Evolutionary conservation across 2,888 invertebrate genomes (phyloP).

Genomic region (Ophion ellenae): DNA sequence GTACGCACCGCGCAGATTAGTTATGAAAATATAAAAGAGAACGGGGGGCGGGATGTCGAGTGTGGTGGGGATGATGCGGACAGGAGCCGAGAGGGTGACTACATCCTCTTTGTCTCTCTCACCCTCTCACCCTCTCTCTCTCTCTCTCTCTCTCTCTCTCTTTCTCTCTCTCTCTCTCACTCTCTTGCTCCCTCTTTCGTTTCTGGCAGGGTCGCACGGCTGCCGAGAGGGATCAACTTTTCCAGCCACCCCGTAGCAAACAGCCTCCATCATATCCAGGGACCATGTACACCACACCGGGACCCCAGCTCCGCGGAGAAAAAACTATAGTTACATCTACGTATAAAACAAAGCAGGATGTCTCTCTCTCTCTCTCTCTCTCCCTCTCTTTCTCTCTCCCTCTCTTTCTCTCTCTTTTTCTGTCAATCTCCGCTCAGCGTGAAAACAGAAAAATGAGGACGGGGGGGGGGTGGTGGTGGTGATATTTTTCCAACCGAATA

Average conservation of each 20-base stretch:
- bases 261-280: constrained; percentile 55
- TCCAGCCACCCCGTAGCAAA: constrained; percentile 73
- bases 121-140: constrained; percentile 25
- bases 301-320: constrained; percentile 31
- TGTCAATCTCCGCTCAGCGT: constrained; percentile 23
- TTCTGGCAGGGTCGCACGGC: constrained; percentile 70
- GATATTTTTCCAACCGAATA: not conserved
- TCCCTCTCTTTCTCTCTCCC: constrained; percentile 32
- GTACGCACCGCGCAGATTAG: constrained; percentile 80
- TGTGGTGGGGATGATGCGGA: constrained; percentile 66
- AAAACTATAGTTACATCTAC: constrained; percentile 34
- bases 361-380: constrained; percentile 37
- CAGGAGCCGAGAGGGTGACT: constrained; percentile 70
- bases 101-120: constrained; percentile 52
- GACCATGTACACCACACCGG: constrained; percentile 46
- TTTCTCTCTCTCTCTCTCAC: not conserved
- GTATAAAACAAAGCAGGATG: constrained; percentile 37
- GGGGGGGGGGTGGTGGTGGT: not conserved
- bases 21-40: constrained; percentile 82
- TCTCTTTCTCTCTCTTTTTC: constrained; percentile 56
- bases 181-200: constrained; percentile 38
- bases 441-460: not conserved
- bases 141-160: constrained; percentile 48
- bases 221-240: constrained; percentile 80
- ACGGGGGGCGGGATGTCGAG: constrained; percentile 65